Percentiles rank a stretch among this genome's conserved stretches.
phyloP scores from a whole-genome alignment of 2,888 invertebrate species.

The Epinotia brunnichana region DNA sequence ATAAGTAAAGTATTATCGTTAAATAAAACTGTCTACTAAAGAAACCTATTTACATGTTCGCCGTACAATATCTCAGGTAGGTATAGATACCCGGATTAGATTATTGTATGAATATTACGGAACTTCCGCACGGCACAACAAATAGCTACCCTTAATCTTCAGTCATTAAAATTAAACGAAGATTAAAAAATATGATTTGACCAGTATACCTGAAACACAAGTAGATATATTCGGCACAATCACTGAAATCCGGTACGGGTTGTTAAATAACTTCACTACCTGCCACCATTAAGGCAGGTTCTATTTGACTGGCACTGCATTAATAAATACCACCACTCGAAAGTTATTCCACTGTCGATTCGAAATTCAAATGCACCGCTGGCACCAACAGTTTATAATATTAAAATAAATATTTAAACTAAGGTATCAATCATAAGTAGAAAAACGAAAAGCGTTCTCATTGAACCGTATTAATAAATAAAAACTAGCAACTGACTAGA shows the following conservation, averaged over 20 bases:
- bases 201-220: conserved; percentile 5
- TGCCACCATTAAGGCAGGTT: conserved; percentile 6
- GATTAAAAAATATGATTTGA: background rate
- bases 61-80: background rate
- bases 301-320: background rate
- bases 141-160: background rate
- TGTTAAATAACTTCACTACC: conserved; percentile 7
- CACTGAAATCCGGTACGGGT: conserved; percentile 25
- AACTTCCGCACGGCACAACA: background rate
- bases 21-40: background rate
- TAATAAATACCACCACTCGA: background rate
- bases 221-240: background rate
- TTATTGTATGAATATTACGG: background rate
- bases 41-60: background rate
- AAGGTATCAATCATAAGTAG: background rate
- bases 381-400: background rate
- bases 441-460: background rate
- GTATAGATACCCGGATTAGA: background rate
- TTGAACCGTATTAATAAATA: background rate
- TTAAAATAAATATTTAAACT: background rate
- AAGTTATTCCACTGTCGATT: background rate
- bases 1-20: no score
- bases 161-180: background rate
- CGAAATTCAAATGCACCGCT: background rate
- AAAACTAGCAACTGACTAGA: conserved; percentile 32